Evolutionary conservation across 2,797 vertebrate species (phyloP), one percentile per base, ranked within the genome.

Genomic region (Aeoliscus strigatus): DNA sequence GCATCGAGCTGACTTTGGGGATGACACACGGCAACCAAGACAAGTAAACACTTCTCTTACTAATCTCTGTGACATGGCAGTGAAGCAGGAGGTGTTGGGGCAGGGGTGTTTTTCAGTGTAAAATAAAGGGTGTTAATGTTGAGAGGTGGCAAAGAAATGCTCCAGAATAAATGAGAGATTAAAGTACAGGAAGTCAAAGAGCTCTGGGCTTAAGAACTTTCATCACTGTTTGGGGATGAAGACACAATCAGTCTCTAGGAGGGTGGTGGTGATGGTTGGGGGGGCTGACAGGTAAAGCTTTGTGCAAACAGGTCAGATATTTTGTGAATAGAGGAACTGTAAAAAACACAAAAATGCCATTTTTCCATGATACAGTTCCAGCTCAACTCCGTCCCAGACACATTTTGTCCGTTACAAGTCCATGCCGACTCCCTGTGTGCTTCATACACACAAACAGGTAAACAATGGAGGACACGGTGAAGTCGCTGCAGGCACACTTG

Each of bases 1-100:
- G 46, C 17, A 49, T 5, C 27, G 33, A 61, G 49, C 45, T 36
- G 64, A 70, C 60, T 75, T 61, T 54, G 46, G 55, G 70, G 64
- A 76, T 69, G 70, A 77, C 75, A 71, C 67, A 76, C 77, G 68
- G 62, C 46, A 31, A 28, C 36, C 66, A 66, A 17, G 42, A 29
- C 31, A 49, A 44, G 61, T 60, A 81, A 82, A 77, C 62, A 77
- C 38, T 41, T 66, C 47, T 52, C 43, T 37, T 45, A 36, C 60
- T 66, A 66, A 79, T 73, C 67, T 76, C 51, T 64, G 60, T 48
- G 66, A 73, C 65, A 57, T 37, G 29, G 33, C 39, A 50, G 60
- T 48, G 58, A 57, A 54, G 61, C 23, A 29, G 37, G 29, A 51
- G 24, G 33, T 10, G 23, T 24, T 6, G 17, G 11, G 15, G 16